phyloP scores from a whole-genome alignment of 2,797 vertebrate genomes.

The Phalanger gymnotis region DNA sequence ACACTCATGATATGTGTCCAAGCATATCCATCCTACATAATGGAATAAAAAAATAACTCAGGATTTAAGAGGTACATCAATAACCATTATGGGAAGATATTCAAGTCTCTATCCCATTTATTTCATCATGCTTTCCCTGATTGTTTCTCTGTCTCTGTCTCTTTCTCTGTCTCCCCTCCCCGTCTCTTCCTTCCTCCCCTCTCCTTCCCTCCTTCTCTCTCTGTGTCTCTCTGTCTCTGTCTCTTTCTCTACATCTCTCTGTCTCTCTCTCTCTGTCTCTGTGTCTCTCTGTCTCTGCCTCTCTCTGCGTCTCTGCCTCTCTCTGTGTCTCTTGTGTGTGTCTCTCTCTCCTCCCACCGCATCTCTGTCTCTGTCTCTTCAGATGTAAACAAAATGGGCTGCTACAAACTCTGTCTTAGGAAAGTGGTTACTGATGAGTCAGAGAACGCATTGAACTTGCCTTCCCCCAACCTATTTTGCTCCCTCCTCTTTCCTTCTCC shows the following conservation, averaged over 20 bases:
- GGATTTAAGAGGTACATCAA: conserved; percentile 53
- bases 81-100: conserved; percentile 61
- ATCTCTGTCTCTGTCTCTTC: background rate
- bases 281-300: too few species aligned
- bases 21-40: conserved; percentile 73
- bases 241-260: too few species aligned
- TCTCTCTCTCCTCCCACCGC: fast-evolving
- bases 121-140: conserved; percentile 11
- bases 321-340: too few species aligned
- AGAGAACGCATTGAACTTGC: background rate
- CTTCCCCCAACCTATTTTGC: background rate
- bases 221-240: too few species aligned
- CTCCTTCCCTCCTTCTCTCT: too few species aligned
- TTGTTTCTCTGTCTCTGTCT: background rate
- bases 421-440: background rate
- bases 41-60: conserved; percentile 68
- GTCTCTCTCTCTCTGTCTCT: too few species aligned
- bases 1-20: conserved; percentile 12
- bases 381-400: background rate
- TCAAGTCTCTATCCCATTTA: conserved; percentile 17
- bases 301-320: background rate
- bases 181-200: too few species aligned
- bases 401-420: background rate
- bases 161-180: too few species aligned
- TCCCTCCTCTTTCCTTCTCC: background rate